Evolutionary conservation across 2,888 invertebrate species (phyloP).

Genomic region (Cylindroiulus punctatus): DNA sequence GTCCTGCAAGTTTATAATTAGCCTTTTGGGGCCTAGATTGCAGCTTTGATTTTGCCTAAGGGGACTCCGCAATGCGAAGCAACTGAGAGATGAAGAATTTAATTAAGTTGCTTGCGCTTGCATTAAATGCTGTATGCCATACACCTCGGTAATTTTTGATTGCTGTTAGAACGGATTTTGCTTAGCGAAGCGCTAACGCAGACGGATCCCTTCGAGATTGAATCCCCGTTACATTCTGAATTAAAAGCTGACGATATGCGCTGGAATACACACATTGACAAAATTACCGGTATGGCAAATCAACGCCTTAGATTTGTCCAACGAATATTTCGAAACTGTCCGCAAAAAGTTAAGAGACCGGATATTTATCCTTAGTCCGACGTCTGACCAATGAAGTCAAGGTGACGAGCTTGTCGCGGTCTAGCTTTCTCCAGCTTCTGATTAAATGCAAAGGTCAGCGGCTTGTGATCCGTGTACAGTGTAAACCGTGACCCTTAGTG

Average conservation of each 20-base stretch:
- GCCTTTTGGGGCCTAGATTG: slow-evolving; percentile 15
- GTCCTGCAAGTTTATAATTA: neutral
- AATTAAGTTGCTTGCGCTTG: neutral
- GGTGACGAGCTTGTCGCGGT: neutral
- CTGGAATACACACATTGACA: too few relatives aligned
- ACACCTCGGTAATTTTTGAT: neutral
- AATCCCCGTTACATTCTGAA: neutral
- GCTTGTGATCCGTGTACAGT: too few relatives aligned
- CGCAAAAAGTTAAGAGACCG: too few relatives aligned
- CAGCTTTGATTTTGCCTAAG: slow-evolving; percentile 6
- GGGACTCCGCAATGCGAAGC: neutral
- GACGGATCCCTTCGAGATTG: neutral
- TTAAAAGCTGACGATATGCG: too few relatives aligned
- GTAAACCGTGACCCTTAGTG: neutral
- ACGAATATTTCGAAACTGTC: too few relatives aligned
- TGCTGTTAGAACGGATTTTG: slow-evolving; percentile 2
- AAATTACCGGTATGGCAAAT: too few relatives aligned
- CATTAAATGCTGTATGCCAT: neutral
- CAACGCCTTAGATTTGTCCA: too few relatives aligned
- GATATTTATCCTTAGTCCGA: too few relatives aligned
- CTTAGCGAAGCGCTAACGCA: neutral
- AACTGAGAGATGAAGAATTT: neutral
- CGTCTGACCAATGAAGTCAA: too few relatives aligned
- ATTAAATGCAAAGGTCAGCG: too few relatives aligned
- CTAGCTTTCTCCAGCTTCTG: too few relatives aligned